These are phyloP conservation scores for Synaphobranchus kaupii DNA, from an alignment of 2,797 vertebrate species.

Conservation along the genomic window DNA sequence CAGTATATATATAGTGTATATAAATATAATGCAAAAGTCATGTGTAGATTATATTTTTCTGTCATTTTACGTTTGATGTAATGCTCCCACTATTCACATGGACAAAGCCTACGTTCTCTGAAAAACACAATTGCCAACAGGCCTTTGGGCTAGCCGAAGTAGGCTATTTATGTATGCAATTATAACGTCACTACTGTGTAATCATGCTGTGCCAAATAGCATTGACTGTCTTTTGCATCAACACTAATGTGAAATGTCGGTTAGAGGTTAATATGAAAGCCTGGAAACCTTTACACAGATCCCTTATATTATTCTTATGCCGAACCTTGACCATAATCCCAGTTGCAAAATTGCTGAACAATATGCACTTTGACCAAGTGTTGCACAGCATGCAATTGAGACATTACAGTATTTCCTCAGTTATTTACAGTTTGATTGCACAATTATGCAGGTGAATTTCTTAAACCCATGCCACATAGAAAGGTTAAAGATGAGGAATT, in stretches of 20 bases:
- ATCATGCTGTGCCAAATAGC: background rate
- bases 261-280: background rate
- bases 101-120: background rate
- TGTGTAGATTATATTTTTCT: background rate
- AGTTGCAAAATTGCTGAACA: background rate
- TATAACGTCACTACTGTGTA: background rate
- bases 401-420: background rate
- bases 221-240: background rate
- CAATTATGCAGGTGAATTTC: background rate
- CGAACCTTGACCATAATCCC: too few relatives aligned
- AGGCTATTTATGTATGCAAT: background rate
- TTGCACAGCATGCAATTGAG: background rate
- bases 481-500: background rate
- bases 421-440: background rate
- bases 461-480: background rate
- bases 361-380: background rate
- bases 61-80: background rate
- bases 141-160: background rate
- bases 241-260: background rate
- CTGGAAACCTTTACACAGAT: background rate
- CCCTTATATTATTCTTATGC: background rate
- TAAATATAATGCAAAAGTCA: background rate
- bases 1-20: too few relatives aligned
- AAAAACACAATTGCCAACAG: background rate
- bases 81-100: conserved; percentile 18